Conservation (phyloP, 2,113 vertebrate genomes). For the Scartelaos histophorus region DNA sequence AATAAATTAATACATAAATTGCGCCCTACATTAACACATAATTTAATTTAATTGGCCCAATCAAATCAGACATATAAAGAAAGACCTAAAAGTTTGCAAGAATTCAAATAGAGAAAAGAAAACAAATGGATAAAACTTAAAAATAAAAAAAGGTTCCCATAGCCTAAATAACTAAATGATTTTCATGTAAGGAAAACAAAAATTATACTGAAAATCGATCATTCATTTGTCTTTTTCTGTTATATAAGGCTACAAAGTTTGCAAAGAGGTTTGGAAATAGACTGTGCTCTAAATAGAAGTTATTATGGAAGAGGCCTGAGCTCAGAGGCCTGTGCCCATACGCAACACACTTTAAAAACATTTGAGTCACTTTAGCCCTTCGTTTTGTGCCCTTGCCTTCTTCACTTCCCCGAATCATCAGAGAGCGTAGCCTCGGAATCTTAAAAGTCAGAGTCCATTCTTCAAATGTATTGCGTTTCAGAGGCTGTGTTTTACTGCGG, state of each 20-base stretch:
- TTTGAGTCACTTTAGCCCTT: not conserved
- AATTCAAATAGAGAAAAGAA: not conserved
- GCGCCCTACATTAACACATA: not conserved
- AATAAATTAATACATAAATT: not conserved
- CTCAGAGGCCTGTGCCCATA: not conserved
- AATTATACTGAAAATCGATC: not conserved
- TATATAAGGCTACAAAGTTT: not conserved
- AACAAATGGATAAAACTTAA: not conserved
- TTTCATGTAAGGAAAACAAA: not conserved
- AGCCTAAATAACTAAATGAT: not conserved
- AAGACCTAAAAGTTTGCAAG: not conserved
- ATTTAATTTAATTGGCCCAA: not conserved
- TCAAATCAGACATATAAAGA: not conserved
- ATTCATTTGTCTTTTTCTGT: not conserved
- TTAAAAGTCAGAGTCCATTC: constrained; percentile 72
- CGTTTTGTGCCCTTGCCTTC: constrained; percentile 30
- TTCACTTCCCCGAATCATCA: constrained; percentile 48
- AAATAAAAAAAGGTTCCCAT: not conserved
- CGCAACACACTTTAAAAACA: not conserved
- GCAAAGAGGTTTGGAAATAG: not conserved
- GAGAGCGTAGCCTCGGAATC: constrained; percentile 56
- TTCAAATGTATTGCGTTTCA: constrained; percentile 77
- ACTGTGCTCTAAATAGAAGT: not conserved
- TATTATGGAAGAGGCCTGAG: not conserved
- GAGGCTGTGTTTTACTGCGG: constrained; percentile 60